Conservation (phyloP, 1,140 invertebrate genomes). For the Belonocnema kinseyi region DNA sequence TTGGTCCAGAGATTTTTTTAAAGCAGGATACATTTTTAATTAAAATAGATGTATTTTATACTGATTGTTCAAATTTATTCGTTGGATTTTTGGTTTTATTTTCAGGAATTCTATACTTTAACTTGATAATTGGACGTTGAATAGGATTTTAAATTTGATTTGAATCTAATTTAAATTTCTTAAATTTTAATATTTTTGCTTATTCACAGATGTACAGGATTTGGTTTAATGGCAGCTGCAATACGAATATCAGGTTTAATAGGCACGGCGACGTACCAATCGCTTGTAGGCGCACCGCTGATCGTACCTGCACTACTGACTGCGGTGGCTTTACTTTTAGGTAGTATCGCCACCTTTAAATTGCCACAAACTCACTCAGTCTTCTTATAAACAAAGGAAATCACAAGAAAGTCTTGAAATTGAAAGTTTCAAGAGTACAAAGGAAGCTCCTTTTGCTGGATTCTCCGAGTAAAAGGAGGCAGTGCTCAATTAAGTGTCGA, state of each 20-base stretch:
- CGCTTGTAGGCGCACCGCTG: conserved; percentile 61
- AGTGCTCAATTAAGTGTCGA: conserved; percentile 16
- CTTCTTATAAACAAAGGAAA: conserved; percentile 60
- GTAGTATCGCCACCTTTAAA: conserved; percentile 66
- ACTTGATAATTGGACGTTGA: no score
- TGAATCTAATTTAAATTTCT: background rate
- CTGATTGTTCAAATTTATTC: no score
- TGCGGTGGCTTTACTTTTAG: conserved; percentile 60
- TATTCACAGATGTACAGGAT: conserved; percentile 65
- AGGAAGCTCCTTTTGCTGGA: conserved; percentile 26
- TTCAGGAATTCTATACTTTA: no score
- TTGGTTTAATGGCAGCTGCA: conserved; percentile 64
- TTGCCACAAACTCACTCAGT: conserved; percentile 69
- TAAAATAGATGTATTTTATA: no score
- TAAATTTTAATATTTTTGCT: conserved; percentile 7
- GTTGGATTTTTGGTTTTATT: no score
- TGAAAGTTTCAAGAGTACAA: conserved; percentile 2
- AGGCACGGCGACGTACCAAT: conserved; percentile 66
- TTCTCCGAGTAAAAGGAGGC: background rate
- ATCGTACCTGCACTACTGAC: conserved; percentile 65
- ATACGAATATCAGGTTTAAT: conserved; percentile 66
- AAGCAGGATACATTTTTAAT: no score
- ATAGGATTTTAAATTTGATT: no score
- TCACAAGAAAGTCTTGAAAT: conserved; percentile 9
- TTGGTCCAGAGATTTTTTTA: no score